A percentile compares a stretch with the other conserved stretches of the same genome.
phyloP scores from a whole-genome alignment of 2,888 invertebrate genomes.

The Clostera curtula region DNA sequence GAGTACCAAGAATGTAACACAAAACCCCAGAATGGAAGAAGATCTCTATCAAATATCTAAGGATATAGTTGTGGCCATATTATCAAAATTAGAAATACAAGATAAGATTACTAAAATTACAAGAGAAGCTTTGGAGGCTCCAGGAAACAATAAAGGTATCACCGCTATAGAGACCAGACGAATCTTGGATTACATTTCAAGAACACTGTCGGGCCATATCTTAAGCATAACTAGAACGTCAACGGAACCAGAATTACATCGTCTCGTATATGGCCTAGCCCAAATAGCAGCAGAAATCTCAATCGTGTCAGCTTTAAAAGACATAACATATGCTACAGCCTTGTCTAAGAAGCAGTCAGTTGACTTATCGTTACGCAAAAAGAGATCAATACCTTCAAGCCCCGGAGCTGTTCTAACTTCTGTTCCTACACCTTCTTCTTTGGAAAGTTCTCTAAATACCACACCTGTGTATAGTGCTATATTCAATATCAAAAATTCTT shows the following conservation, averaged over 20 bases:
- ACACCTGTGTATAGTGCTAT: conserved; percentile 41
- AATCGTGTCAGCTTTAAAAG: conserved; percentile 62
- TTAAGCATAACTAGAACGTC: conserved; percentile 55
- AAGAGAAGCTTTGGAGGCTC: conserved; percentile 59
- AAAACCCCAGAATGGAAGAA: conserved; percentile 59
- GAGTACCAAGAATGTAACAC: conserved; percentile 57
- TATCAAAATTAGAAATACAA: conserved; percentile 61
- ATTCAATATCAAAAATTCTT: conserved; percentile 35
- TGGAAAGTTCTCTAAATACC: conserved; percentile 12
- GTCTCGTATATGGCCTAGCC: conserved; percentile 62
- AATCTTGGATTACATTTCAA: conserved; percentile 63
- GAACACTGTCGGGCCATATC: conserved; percentile 60
- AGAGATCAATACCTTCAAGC: conserved; percentile 34
- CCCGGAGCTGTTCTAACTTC: conserved; percentile 13
- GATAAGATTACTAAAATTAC: conserved; percentile 67
- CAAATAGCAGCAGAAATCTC: conserved; percentile 67
- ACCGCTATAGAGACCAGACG: conserved; percentile 65
- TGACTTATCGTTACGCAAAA: conserved; percentile 54
- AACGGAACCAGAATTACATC: conserved; percentile 65
- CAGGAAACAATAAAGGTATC: conserved; percentile 60
- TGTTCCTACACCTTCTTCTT: conserved; percentile 18
- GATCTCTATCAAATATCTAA: conserved; percentile 60
- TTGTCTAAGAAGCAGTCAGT: conserved; percentile 63
- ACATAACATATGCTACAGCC: conserved; percentile 57
- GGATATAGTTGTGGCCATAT: conserved; percentile 58